Evolutionary conservation across 2,797 vertebrate species (phyloP).

Genomic region (Semaprochilodus insignis): DNA sequence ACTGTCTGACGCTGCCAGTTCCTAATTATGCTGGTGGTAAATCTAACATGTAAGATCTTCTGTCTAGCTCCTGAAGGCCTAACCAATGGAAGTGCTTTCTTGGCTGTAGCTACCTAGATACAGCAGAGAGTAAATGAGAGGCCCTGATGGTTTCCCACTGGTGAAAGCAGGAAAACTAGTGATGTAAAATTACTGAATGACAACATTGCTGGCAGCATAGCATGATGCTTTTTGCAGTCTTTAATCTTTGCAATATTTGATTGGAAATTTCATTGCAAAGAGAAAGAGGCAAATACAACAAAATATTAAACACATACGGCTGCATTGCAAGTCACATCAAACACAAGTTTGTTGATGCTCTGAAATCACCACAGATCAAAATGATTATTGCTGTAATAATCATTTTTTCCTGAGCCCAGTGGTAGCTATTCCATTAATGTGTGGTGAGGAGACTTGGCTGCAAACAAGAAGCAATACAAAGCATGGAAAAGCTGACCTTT

Average conservation of each 20-base stretch:
- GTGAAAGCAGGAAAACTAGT: background rate
- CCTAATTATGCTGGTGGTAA: too few species aligned
- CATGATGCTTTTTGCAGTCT: background rate
- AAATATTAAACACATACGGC: background rate
- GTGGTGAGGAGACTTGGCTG: conserved; percentile 22
- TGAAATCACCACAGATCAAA: conserved; percentile 10
- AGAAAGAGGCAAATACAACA: background rate
- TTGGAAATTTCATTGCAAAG: conserved; percentile 7
- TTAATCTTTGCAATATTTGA: conserved; percentile 20
- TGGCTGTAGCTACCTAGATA: too few species aligned
- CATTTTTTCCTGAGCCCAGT: conserved; percentile 7
- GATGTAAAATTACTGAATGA: background rate
- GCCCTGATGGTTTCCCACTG: too few species aligned
- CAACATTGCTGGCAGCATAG: background rate
- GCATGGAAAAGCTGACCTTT: conserved; percentile 84
- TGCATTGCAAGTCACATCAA: background rate
- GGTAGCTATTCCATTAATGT: conserved; percentile 12
- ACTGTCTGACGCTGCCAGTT: too few species aligned
- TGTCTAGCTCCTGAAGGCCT: too few species aligned
- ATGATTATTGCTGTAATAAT: conserved; percentile 39
- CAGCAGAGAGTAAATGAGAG: too few species aligned
- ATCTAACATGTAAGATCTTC: too few species aligned
- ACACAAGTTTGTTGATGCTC: background rate
- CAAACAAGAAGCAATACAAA: conserved; percentile 40
- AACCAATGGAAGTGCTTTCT: too few species aligned